Percentiles rank a stretch among this genome's conserved stretches.
These are phyloP conservation scores for Callyntrura guangdongensis DNA, from an alignment of 2,888 invertebrate genomes.

Conservation along the genomic window DNA sequence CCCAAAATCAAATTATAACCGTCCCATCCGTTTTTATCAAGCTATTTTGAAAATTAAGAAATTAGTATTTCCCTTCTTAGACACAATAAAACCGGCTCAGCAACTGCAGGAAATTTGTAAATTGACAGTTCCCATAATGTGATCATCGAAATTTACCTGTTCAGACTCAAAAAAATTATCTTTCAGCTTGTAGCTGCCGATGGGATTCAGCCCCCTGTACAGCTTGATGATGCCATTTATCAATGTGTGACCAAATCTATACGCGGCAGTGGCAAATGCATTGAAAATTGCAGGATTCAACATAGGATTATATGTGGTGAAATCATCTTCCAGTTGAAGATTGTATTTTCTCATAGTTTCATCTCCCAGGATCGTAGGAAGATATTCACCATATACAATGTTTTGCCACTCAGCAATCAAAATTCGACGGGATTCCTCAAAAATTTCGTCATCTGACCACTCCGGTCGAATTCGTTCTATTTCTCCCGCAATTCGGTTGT, in stretches of 20 bases:
- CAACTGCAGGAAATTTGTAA: too few relatives aligned
- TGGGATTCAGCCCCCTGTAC: conserved; percentile 70
- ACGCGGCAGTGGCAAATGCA: conserved; percentile 83
- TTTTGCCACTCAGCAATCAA: conserved; percentile 84
- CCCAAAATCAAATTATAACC: conserved; percentile 83
- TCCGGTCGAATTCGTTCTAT: conserved; percentile 63
- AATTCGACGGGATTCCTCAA: conserved; percentile 80
- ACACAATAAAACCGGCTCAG: too few relatives aligned
- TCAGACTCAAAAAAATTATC: conserved; percentile 84
- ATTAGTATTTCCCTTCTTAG: too few relatives aligned
- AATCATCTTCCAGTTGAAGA: conserved; percentile 64
- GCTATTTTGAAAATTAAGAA: conserved; percentile 45
- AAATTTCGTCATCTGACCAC: conserved; percentile 82
- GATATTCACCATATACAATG: conserved; percentile 82
- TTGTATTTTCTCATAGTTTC: conserved; percentile 77
- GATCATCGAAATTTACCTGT: conserved; percentile 70
- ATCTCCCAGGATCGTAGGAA: conserved; percentile 82
- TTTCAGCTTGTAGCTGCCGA: conserved; percentile 81
- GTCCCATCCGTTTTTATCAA: conserved; percentile 77
- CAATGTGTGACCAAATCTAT: conserved; percentile 83
- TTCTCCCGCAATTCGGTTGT: conserved; percentile 81
- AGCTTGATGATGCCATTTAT: conserved; percentile 82
- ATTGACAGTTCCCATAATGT: background rate
- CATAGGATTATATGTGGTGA: conserved; percentile 76
- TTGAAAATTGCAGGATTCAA: conserved; percentile 81